Evolutionary conservation across 1,140 invertebrate species (phyloP).

Genomic region (Cydia strobilella): DNA sequence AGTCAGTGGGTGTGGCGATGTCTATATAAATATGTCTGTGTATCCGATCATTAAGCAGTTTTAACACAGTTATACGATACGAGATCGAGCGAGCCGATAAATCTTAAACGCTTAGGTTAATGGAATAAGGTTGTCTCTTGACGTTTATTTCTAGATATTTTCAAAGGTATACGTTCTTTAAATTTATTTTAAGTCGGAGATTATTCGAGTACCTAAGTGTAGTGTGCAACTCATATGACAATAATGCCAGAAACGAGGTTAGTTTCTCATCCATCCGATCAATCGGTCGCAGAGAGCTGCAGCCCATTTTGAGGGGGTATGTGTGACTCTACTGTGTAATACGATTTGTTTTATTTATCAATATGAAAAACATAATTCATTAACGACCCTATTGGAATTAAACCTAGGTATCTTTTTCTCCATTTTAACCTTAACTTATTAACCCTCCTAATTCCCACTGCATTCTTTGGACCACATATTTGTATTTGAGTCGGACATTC

Average conservation of each 20-base stretch:
- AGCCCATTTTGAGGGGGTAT: too few relatives aligned
- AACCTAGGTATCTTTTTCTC: background rate
- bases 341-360: too few relatives aligned
- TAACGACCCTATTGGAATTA: background rate
- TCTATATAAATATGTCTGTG: background rate
- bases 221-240: too few relatives aligned
- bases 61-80: constrained; percentile 36
- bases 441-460: background rate
- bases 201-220: too few relatives aligned
- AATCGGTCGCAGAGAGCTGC: too few relatives aligned
- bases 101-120: constrained; percentile 8
- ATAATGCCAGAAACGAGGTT: too few relatives aligned
- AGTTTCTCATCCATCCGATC: too few relatives aligned
- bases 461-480: background rate
- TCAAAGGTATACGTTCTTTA: background rate
- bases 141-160: background rate
- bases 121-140: background rate
- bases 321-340: too few relatives aligned
- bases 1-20: too few relatives aligned
- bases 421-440: background rate
- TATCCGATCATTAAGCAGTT: constrained; percentile 20
- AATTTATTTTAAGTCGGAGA: too few relatives aligned
- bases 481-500: constrained; percentile 32
- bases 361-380: too few relatives aligned
- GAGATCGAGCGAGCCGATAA: constrained; percentile 1